Conservation (phyloP, 2,888 invertebrate species). For the Rhingia rostrata region DNA sequence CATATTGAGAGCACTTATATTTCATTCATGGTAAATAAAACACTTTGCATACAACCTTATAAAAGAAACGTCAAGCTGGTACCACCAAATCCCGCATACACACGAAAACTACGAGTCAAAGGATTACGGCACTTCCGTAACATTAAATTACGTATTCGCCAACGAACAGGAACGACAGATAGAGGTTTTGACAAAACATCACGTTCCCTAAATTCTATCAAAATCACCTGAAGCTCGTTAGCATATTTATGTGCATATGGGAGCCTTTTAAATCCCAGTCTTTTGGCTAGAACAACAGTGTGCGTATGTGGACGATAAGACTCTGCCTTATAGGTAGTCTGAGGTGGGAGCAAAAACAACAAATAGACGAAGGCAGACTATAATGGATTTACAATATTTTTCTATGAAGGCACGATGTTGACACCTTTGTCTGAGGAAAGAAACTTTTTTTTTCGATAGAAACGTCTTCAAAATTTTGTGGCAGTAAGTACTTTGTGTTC, state of each 20-base stretch:
- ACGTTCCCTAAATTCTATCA: constrained; percentile 26
- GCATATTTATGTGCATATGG: constrained; percentile 21
- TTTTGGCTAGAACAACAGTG: background rate
- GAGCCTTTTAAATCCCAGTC: constrained; percentile 10
- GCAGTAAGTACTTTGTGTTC: too few species aligned
- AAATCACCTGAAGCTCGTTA: constrained; percentile 20
- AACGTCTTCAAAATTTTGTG: too few species aligned
- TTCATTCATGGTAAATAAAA: too few species aligned
- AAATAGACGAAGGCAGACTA: too few species aligned
- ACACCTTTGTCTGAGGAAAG: too few species aligned
- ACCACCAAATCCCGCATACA: background rate
- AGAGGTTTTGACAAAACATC: constrained; percentile 31
- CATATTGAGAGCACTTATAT: too few species aligned
- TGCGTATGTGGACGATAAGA: background rate
- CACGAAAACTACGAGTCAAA: background rate
- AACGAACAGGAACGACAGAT: background rate
- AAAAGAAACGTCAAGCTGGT: background rate
- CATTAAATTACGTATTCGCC: background rate
- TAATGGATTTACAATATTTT: too few species aligned
- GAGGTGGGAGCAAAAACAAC: too few species aligned
- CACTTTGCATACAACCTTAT: background rate
- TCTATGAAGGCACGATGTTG: too few species aligned
- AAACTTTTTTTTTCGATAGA: too few species aligned
- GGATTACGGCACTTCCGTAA: background rate
- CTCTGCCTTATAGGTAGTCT: too few species aligned